These are phyloP conservation scores for Thunnus maccoyii DNA, from an alignment of 2,113 vertebrate genomes.

Conservation along the genomic window DNA sequence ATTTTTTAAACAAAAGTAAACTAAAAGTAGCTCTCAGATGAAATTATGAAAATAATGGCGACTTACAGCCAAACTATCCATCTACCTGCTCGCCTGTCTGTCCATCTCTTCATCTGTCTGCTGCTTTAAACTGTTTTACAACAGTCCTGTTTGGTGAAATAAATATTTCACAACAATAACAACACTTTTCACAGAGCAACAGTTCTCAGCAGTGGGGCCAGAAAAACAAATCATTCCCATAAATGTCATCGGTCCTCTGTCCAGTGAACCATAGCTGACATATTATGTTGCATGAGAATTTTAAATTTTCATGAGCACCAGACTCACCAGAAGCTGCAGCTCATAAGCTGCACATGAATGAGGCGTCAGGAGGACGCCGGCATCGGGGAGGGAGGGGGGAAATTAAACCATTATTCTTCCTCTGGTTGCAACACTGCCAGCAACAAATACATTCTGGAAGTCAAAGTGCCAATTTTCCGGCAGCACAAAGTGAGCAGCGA, in stretches of 20 bases:
- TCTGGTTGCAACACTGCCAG: conserved; percentile 46
- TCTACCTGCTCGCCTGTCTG: neutral
- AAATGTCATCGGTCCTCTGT: conserved; percentile 45
- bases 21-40: too few relatives aligned
- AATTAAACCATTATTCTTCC: conserved; percentile 62
- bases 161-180: neutral
- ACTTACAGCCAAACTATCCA: neutral
- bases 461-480: conserved; percentile 55
- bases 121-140: neutral
- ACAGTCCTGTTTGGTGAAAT: neutral
- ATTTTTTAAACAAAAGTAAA: too few relatives aligned
- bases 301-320: conserved; percentile 48
- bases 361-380: conserved; percentile 11
- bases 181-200: neutral
- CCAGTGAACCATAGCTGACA: conserved; percentile 30
- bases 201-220: neutral
- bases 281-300: conserved; percentile 15
- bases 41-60: too few relatives aligned
- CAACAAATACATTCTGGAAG: conserved; percentile 46
- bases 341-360: conserved; percentile 41
- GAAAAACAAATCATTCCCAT: conserved; percentile 4
- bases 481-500: conserved; percentile 44
- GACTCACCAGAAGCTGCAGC: conserved; percentile 21
- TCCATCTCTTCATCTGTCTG: too few relatives aligned
- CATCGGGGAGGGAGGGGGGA: neutral